phyloP scores from a whole-genome alignment of 2,113 vertebrate genomes.

The Rattus rattus region DNA sequence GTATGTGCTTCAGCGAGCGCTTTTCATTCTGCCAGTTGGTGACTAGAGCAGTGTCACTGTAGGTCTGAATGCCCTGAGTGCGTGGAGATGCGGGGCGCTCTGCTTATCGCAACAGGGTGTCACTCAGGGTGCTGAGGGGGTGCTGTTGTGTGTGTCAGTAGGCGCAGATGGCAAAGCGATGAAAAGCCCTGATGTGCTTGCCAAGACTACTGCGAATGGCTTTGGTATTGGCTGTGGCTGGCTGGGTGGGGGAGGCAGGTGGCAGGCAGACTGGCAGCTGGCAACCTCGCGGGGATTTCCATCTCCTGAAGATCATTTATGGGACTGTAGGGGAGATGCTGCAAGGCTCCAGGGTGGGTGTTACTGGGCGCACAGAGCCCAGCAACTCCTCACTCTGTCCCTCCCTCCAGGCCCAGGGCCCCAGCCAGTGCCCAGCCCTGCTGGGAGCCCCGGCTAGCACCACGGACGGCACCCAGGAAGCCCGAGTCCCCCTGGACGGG shows the following conservation, averaged over 20 bases:
- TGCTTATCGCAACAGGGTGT: background rate
- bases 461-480: slow-evolving; percentile 89
- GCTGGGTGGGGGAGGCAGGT: slow-evolving; percentile 54
- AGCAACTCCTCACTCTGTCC: background rate
- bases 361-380: background rate
- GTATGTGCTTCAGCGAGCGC: background rate
- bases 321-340: background rate
- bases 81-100: background rate
- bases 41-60: background rate
- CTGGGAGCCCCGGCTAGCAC: slow-evolving; percentile 82
- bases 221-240: background rate
- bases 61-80: background rate
- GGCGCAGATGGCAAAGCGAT: slow-evolving; percentile 53
- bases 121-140: background rate
- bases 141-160: slow-evolving; percentile 1
- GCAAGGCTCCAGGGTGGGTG: background rate
- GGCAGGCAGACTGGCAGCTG: slow-evolving; percentile 63
- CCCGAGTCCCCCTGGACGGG: slow-evolving; percentile 86
- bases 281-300: background rate
- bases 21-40: accelerated
- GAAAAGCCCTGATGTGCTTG: slow-evolving; percentile 40
- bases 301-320: background rate
- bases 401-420: slow-evolving; percentile 74
- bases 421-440: slow-evolving; percentile 69
- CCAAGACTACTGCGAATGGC: slow-evolving; percentile 61